A percentile compares a stretch with the other conserved stretches of the same genome.
These are phyloP conservation scores for Zootoca vivipara DNA, from an alignment of 2,113 vertebrate genomes.

Conservation along the genomic window DNA sequence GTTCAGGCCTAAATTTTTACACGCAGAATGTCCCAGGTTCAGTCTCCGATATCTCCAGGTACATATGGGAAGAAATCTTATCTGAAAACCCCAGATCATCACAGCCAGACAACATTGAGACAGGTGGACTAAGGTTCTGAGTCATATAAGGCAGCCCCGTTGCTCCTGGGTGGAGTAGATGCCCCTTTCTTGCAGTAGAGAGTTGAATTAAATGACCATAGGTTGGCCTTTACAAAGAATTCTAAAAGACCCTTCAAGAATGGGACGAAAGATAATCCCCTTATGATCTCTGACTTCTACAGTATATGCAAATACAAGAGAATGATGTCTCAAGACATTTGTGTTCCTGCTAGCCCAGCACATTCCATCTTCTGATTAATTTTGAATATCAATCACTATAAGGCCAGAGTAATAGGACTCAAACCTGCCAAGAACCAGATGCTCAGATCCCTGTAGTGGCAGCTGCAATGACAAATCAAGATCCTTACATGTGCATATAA, in stretches of 20 bases:
- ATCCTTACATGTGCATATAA: not conserved
- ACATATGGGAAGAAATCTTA: not conserved
- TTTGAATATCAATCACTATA: slow-evolving; percentile 12
- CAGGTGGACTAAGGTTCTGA: not conserved
- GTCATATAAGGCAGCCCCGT: not conserved
- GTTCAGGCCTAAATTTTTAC: not conserved
- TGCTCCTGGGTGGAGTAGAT: not conserved
- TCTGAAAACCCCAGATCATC: not conserved
- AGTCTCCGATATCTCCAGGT: not conserved
- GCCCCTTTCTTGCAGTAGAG: not conserved
- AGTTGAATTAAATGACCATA: not conserved
- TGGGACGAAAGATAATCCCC: not conserved
- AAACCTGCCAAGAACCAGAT: slow-evolving; percentile 19
- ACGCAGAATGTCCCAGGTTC: not conserved
- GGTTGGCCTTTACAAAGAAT: not conserved
- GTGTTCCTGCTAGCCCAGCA: not conserved
- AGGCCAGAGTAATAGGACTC: slow-evolving; percentile 5
- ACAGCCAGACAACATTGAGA: not conserved
- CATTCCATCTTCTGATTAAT: slow-evolving; percentile 9
- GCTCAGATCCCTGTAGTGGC: slow-evolving; percentile 11
- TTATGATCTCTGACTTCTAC: not conserved
- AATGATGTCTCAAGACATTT: slow-evolving; percentile 7
- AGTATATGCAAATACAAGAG: not conserved
- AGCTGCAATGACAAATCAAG: slow-evolving; percentile 20
- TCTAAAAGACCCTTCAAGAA: not conserved